phyloP scores from a whole-genome alignment of 2,888 invertebrate genomes.

The Rosalia funebris region DNA sequence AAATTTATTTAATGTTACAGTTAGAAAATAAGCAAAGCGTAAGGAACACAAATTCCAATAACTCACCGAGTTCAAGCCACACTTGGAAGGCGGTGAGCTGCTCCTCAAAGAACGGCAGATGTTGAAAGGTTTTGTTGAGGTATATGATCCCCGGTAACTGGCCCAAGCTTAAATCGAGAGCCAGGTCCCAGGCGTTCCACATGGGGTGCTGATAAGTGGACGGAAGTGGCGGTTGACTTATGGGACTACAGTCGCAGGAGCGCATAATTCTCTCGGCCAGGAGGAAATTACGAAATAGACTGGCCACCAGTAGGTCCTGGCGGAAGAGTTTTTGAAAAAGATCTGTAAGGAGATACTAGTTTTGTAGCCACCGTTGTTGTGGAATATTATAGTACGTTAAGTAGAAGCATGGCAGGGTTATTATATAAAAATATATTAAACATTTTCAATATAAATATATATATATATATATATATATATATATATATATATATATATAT shows the following conservation, averaged over 20 bases:
- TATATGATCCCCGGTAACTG: constrained; percentile 85
- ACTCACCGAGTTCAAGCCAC: constrained; percentile 83
- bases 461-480: too few relatives aligned
- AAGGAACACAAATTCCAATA: constrained; percentile 5
- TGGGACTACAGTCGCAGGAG: constrained; percentile 97
- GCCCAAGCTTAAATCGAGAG: constrained; percentile 91
- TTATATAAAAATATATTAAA: too few relatives aligned
- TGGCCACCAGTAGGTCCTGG: constrained; percentile 97
- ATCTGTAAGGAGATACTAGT: constrained; percentile 71
- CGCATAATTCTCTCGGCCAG: constrained; percentile 95
- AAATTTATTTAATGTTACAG: too few relatives aligned
- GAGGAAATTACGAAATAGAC: constrained; percentile 95
- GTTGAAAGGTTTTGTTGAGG: constrained; percentile 71
- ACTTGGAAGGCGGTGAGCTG: constrained; percentile 98
- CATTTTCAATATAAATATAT: too few relatives aligned
- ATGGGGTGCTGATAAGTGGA: constrained; percentile 89
- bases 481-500: too few relatives aligned
- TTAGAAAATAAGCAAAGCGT: too few relatives aligned
- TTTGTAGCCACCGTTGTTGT: too few relatives aligned
- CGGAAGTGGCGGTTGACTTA: constrained; percentile 91
- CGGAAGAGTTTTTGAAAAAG: constrained; percentile 96
- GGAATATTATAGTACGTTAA: too few relatives aligned
- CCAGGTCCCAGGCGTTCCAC: constrained; percentile 99
- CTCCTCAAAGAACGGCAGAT: constrained; percentile 95
- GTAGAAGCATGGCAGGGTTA: too few relatives aligned